These are phyloP conservation scores for Cebuella pygmaea DNA, from an alignment of 2,797 vertebrate species.

Conservation along the genomic window DNA sequence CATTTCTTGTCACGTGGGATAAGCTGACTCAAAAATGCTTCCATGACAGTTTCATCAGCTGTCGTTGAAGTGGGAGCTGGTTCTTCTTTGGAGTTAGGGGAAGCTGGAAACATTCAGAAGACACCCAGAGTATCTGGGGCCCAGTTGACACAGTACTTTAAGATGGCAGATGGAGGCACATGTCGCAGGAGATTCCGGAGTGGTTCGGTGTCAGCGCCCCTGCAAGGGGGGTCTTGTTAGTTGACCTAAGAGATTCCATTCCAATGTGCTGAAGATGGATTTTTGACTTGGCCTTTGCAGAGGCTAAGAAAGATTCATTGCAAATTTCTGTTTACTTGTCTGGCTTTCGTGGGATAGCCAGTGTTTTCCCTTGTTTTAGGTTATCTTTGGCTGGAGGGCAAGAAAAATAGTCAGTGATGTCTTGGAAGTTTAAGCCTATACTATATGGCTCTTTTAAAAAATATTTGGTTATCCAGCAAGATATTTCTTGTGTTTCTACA, in stretches of 20 bases:
- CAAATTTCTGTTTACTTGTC: conserved; percentile 58
- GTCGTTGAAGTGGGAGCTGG: not conserved
- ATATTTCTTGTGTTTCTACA: conserved; percentile 61
- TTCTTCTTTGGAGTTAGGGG: not conserved
- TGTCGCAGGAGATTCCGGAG: not conserved
- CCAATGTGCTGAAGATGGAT: conserved; percentile 63
- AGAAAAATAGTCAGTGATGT: conserved; percentile 65
- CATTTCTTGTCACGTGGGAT: not conserved
- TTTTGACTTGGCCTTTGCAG: conserved; percentile 51
- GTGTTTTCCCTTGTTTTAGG: conserved; percentile 63
- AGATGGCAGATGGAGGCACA: not conserved
- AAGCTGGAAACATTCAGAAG: conserved; percentile 12
- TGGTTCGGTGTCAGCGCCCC: conserved; percentile 28
- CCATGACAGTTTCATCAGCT: not conserved
- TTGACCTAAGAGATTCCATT: conserved; percentile 78
- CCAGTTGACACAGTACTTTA: not conserved
- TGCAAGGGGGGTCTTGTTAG: conserved; percentile 42
- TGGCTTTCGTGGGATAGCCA: conserved; percentile 63
- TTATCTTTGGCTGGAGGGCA: conserved; percentile 70
- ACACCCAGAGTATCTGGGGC: not conserved
- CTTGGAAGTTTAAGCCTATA: conserved; percentile 64
- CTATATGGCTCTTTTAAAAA: conserved; percentile 71
- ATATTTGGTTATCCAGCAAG: conserved; percentile 71
- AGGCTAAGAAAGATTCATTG: conserved; percentile 70
- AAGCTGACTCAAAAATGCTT: not conserved